Conservation (phyloP, 2,797 vertebrate species). For the Sylvilagus floridanus region DNA sequence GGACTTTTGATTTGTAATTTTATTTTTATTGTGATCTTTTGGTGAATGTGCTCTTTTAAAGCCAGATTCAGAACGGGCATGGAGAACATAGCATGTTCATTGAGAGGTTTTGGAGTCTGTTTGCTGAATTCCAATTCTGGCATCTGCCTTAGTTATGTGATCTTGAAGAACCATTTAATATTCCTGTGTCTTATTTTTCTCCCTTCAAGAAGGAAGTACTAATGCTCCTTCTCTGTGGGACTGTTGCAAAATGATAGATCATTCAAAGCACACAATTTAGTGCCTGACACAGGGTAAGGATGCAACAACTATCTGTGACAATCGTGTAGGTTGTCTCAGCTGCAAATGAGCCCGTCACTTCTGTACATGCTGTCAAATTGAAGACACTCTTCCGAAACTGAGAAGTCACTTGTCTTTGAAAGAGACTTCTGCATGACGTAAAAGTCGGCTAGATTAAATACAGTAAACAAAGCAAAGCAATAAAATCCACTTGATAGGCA, state of each 20-base stretch:
- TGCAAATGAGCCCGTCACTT: not conserved
- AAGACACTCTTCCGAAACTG: not conserved
- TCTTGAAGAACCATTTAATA: constrained; percentile 47
- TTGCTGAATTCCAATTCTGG: not conserved
- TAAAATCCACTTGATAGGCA: not conserved
- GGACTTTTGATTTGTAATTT: constrained; percentile 6
- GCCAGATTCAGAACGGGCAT: not conserved
- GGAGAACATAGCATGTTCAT: not conserved
- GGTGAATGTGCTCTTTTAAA: not conserved
- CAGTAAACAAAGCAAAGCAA: constrained; percentile 43
- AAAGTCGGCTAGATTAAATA: constrained; percentile 23
- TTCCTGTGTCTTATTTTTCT: constrained; percentile 17
- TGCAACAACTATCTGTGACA: not conserved
- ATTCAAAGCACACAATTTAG: not conserved
- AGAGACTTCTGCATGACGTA: not conserved
- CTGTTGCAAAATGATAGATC: constrained; percentile 9
- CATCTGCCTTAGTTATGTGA: not conserved
- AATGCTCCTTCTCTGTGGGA: not conserved
- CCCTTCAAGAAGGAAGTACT: not conserved
- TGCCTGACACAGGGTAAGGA: not conserved
- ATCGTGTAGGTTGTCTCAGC: not conserved
- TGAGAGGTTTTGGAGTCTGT: not conserved
- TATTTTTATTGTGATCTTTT: constrained; percentile 10
- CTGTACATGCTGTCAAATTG: constrained; percentile 28
- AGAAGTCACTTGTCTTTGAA: constrained; percentile 25